These are phyloP conservation scores for Morpho achilles DNA, from an alignment of 2,888 invertebrate genomes.

Conservation along the genomic window DNA sequence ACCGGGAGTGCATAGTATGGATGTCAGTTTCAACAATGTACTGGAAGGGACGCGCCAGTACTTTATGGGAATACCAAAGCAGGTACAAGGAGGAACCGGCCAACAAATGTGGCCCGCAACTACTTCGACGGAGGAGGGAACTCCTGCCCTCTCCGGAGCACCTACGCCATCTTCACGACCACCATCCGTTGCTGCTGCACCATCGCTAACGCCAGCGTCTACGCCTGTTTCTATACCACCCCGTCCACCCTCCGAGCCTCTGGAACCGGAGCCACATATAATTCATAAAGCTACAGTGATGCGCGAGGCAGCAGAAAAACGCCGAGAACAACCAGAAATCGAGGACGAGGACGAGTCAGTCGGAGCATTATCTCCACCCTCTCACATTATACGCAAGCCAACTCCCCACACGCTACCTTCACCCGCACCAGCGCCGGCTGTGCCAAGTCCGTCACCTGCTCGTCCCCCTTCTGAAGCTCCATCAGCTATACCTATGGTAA, in stretches of 20 bases:
- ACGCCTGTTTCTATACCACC: constrained; percentile 60
- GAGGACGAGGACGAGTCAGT: constrained; percentile 66
- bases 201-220: constrained; percentile 48
- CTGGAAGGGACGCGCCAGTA: constrained; percentile 91
- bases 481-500: constrained; percentile 39
- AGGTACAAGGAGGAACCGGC: constrained; percentile 60
- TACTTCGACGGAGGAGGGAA: constrained; percentile 56
- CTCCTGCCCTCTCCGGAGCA: constrained; percentile 65
- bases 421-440: constrained; percentile 60
- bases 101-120: constrained; percentile 58
- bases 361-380: constrained; percentile 67
- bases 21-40: constrained; percentile 87
- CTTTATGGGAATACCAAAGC: constrained; percentile 87
- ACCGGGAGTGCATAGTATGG: constrained; percentile 81
- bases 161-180: constrained; percentile 68
- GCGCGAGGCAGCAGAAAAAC: constrained; percentile 73
- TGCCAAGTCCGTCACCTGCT: constrained; percentile 39
- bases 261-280: constrained; percentile 76
- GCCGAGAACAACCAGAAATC: constrained; percentile 63
- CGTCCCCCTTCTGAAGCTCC: constrained; percentile 51
- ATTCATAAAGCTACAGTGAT: constrained; percentile 76
- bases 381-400: constrained; percentile 72
- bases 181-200: constrained; percentile 72
- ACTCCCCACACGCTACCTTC: constrained; percentile 53
- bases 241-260: constrained; percentile 68